Conservation (phyloP, 2,888 invertebrate species). For the Scotopteryx bipunctaria region DNA sequence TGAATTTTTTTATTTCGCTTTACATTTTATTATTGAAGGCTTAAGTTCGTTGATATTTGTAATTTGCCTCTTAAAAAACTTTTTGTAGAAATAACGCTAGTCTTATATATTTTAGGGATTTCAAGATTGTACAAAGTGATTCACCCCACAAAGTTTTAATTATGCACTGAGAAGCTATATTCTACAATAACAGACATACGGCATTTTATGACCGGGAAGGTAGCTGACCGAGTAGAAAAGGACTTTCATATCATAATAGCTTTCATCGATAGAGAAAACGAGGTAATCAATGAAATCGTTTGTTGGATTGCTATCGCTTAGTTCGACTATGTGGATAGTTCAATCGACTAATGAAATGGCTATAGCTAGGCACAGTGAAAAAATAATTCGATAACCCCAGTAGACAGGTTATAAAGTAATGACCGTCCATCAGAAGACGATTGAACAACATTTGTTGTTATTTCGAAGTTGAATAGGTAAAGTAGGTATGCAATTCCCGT, state of each 20-base stretch:
- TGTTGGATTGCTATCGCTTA: conserved; percentile 17
- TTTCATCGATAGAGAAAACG: conserved; percentile 44
- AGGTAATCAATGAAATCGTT: conserved; percentile 27
- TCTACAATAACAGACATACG: background rate
- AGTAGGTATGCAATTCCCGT: no score
- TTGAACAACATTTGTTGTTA: background rate
- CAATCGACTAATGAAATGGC: conserved; percentile 4
- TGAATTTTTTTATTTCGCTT: no score
- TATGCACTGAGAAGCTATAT: background rate
- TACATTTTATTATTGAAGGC: no score
- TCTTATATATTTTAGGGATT: no score
- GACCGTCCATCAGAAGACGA: background rate
- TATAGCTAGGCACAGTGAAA: background rate
- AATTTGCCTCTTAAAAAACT: no score
- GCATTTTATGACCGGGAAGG: conserved; percentile 28
- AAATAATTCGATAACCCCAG: no score
- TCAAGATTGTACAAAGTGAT: no score
- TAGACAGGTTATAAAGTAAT: conserved; percentile 1
- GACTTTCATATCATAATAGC: conserved; percentile 52
- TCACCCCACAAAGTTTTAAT: no score
- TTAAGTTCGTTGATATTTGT: no score
- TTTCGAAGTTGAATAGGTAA: no score
- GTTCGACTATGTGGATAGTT: conserved; percentile 8
- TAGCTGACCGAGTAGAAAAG: conserved; percentile 40
- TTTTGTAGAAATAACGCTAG: no score